Percentiles rank a stretch among this genome's conserved stretches.
Conservation (phyloP, 2,888 invertebrate genomes). For the Tenthredo distinguenda region DNA sequence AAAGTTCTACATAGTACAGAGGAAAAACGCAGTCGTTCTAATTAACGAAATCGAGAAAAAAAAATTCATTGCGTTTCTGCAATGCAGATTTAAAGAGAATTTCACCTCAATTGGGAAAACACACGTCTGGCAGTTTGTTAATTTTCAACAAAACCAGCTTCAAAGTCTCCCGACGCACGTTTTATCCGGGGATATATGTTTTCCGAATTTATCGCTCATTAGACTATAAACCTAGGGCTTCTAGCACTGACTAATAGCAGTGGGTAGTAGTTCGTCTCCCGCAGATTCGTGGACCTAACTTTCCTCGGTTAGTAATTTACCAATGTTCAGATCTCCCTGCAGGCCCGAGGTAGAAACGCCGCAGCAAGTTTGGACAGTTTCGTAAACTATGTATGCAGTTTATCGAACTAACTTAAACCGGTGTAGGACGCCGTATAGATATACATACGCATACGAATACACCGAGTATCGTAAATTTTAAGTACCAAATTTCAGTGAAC, state of each 20-base stretch:
- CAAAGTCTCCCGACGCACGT: background rate
- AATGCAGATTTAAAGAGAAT: no score
- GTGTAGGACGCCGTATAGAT: background rate
- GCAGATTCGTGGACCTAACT: slow-evolving; percentile 16
- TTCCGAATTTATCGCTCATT: slow-evolving; percentile 16
- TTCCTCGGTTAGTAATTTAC: slow-evolving; percentile 27
- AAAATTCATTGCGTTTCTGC: no score
- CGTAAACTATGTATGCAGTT: slow-evolving; percentile 43
- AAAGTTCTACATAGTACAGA: background rate
- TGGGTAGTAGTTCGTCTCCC: background rate
- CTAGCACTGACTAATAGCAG: slow-evolving; percentile 2
- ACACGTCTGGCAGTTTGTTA: background rate
- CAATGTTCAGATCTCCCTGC: background rate
- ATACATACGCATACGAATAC: background rate
- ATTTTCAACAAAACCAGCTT: background rate
- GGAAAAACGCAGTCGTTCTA: background rate
- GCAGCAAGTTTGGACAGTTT: slow-evolving; percentile 38
- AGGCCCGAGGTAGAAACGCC: background rate
- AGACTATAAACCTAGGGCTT: background rate
- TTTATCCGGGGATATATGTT: background rate
- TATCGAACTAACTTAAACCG: slow-evolving; percentile 20
- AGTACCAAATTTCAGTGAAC: background rate
- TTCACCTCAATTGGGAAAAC: no score
- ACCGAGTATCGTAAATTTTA: background rate
- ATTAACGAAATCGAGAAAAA: no score